Base-by-base conservation (phyloP, 2,888 invertebrate species). In the Dicyrtoma fusca region DNA sequence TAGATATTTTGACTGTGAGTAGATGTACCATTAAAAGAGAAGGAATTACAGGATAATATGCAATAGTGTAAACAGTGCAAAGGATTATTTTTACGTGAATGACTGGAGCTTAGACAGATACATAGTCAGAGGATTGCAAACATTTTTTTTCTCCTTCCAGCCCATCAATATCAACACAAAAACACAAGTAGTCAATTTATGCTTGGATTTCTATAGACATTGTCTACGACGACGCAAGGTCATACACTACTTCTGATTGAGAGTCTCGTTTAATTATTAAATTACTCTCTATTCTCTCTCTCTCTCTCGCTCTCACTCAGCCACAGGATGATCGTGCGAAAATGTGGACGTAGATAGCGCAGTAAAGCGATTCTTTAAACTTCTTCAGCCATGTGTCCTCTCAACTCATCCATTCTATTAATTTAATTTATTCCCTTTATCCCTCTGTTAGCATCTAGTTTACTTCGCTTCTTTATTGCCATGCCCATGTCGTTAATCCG, bases 201-300 rank as follows among this genome's bases (percentile, higher is more conserved):
- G n/a, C 53, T 21, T 6, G 25, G 26, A 17, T 57, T 57, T 57
- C 57, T 13, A 57, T 26, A 57, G 25, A 57, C 57, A 57, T 57
- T 57, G 23, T 57, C 25, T 57, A 25, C 23, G 23, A 17, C 59
- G 42, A 25, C 25, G 2, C 64, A 64, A 64, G 64, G 64, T 64
- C 64, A 26, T n/a, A n/a, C 49, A 14, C 64, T 64, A 47, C 49
- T 34, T 34, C 34, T 61, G 61, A n/a, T n/a, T n/a, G n/a, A n/a
- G n/a, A 61, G 34, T 61, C 19, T 23, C 64, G 21, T 47, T 47
- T 64, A 23, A 64, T 64, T 64, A 64, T 64, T 47, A 64, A 64
- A 64, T 44, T 64, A 64, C 64, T 23, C 49, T 14, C 21, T 42
- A 55, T n/a, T 51, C 45, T 49, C 34, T 61, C 42, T 4, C 34